Evolutionary conservation across 1,140 invertebrate genomes (phyloP).

Genomic region (Drosophila eugracilis): DNA sequence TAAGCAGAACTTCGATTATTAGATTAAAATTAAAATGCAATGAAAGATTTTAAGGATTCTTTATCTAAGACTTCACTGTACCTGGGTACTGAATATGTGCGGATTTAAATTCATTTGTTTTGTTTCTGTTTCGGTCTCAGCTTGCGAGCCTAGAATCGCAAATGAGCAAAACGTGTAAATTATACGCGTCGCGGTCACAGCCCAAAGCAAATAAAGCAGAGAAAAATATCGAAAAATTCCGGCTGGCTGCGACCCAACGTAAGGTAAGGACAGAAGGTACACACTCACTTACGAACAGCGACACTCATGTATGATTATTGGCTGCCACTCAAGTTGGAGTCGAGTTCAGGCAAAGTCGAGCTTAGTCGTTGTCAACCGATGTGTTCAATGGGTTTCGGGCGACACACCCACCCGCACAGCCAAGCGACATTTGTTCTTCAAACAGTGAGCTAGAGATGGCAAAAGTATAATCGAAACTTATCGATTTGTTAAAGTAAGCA

Average conservation of each 20-base stretch:
- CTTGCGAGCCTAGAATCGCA: slow-evolving; percentile 79
- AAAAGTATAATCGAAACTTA: neutral
- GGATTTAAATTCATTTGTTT: slow-evolving; percentile 71
- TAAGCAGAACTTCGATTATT: no score
- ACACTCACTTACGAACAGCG: slow-evolving; percentile 9
- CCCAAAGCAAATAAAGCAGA: slow-evolving; percentile 76
- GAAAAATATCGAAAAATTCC: slow-evolving; percentile 43
- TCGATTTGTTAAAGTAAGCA: neutral
- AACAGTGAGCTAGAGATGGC: slow-evolving; percentile 25
- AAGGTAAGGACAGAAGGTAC: slow-evolving; percentile 35
- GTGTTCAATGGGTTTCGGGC: slow-evolving; percentile 23
- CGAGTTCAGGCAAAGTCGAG: slow-evolving; percentile 41
- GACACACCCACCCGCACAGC: slow-evolving; percentile 41
- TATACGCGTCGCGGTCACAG: slow-evolving; percentile 80
- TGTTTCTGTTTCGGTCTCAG: slow-evolving; percentile 60
- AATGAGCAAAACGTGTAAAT: slow-evolving; percentile 84
- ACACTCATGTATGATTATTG: slow-evolving; percentile 43
- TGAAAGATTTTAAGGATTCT: neutral
- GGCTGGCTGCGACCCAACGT: slow-evolving; percentile 36
- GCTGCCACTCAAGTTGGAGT: slow-evolving; percentile 45
- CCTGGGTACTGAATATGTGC: slow-evolving; percentile 12
- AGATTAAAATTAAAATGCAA: no score
- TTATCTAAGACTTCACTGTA: slow-evolving; percentile 4
- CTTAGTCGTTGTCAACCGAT: slow-evolving; percentile 42
- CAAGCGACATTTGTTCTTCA: slow-evolving; percentile 59